These are phyloP conservation scores for Xiphias gladius DNA, from an alignment of 2,113 vertebrate genomes.

Conservation along the genomic window DNA sequence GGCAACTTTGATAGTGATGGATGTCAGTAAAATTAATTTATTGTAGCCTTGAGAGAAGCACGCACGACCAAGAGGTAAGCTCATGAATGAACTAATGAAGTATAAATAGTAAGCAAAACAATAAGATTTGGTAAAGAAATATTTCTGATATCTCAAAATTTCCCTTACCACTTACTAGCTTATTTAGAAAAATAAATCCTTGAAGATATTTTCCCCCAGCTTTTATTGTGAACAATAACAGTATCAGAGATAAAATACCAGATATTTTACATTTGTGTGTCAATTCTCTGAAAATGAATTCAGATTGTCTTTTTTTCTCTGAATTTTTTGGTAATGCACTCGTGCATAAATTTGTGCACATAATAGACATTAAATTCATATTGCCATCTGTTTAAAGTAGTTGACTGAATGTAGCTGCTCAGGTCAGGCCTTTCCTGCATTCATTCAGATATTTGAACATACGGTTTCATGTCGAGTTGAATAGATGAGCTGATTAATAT, in stretches of 20 bases:
- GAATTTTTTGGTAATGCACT: not conserved
- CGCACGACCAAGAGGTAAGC: not conserved
- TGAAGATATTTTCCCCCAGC: not conserved
- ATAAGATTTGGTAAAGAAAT: not conserved
- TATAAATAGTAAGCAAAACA: not conserved
- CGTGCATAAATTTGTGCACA: too few relatives aligned
- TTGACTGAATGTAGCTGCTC: not conserved
- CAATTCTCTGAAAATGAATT: not conserved
- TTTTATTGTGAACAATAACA: not conserved
- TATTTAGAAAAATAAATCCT: not conserved
- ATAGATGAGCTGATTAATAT: not conserved
- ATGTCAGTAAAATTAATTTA: not conserved
- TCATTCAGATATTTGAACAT: conserved; percentile 3
- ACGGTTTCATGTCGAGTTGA: not conserved
- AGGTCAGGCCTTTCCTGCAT: not conserved
- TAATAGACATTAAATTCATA: not conserved
- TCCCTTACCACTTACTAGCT: not conserved
- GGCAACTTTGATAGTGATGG: not conserved
- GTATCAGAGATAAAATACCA: not conserved
- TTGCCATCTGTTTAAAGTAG: not conserved
- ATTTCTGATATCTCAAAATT: not conserved
- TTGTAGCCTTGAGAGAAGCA: not conserved
- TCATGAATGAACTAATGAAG: not conserved
- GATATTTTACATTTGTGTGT: not conserved
- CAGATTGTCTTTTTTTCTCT: not conserved